These are phyloP conservation scores for Loris lydekkerianus DNA, from an alignment of 2,797 vertebrate species.

Conservation along the genomic window DNA sequence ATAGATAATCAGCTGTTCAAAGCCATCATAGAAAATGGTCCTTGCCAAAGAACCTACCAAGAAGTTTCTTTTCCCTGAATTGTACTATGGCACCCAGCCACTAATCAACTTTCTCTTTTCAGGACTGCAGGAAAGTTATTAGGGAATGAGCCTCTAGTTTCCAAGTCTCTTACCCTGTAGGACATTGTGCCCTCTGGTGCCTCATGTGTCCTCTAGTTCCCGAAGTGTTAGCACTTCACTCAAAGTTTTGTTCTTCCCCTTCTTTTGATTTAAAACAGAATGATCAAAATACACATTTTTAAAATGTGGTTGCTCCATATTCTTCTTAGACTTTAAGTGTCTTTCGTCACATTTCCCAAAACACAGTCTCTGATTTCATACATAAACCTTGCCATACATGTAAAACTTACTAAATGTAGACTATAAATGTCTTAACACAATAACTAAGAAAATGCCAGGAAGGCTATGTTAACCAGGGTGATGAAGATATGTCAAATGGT, in stretches of 20 bases:
- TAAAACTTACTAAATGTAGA: too few relatives aligned
- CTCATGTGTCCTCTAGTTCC: too few relatives aligned
- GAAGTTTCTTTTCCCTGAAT: neutral
- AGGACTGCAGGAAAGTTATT: neutral
- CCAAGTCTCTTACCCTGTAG: neutral
- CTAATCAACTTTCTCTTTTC: neutral
- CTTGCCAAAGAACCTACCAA: neutral
- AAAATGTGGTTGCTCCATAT: neutral
- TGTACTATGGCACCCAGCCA: neutral
- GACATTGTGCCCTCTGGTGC: neutral
- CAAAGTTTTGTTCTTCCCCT: neutral
- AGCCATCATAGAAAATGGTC: neutral
- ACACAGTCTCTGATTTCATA: constrained; percentile 55
- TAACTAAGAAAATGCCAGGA: too few relatives aligned
- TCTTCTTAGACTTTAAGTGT: neutral
- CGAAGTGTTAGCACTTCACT: neutral
- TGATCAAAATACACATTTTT: neutral
- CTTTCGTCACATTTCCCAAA: neutral
- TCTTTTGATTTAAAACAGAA: constrained; percentile 20
- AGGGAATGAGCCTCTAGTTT: neutral
- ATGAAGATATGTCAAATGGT: too few relatives aligned
- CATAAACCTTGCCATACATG: neutral
- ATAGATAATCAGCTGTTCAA: constrained; percentile 8
- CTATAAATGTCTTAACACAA: too few relatives aligned
- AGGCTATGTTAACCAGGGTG: too few relatives aligned